phyloP scores from a whole-genome alignment of 2,797 vertebrate species.

The Sebastolobus alascanus region DNA sequence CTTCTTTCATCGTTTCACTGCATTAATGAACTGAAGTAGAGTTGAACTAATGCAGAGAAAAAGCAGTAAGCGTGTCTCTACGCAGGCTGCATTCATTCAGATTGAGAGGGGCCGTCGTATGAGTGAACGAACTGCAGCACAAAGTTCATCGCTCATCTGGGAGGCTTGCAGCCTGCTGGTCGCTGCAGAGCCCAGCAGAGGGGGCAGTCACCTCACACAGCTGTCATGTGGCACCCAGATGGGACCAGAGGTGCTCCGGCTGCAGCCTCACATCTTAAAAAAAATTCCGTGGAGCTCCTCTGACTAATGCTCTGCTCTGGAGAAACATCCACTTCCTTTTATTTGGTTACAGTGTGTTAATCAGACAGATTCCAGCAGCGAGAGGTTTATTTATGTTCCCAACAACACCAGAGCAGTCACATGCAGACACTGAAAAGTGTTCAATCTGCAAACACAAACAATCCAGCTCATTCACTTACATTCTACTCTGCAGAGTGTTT shows the following conservation, averaged over 20 bases:
- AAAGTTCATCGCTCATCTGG: constrained; percentile 19
- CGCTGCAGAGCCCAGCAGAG: constrained; percentile 73
- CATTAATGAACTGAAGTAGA: not conserved
- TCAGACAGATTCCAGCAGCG: constrained; percentile 14
- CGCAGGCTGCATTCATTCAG: not conserved
- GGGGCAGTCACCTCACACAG: constrained; percentile 74
- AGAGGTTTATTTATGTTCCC: constrained; percentile 7
- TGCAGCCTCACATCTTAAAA: constrained; percentile 15
- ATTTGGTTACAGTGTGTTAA: not conserved
- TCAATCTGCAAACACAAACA: constrained; percentile 19
- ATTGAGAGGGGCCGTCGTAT: not conserved
- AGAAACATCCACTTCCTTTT: constrained; percentile 9
- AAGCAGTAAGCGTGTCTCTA: not conserved
- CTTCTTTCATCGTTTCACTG: not conserved
- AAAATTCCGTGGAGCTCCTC: constrained; percentile 16
- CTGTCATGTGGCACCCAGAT: constrained; percentile 8
- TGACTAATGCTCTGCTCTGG: constrained; percentile 10
- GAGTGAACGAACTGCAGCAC: constrained; percentile 5
- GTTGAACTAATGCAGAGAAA: not conserved
- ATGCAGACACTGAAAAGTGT: not conserved
- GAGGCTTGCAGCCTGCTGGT: constrained; percentile 47
- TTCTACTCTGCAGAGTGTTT: not conserved
- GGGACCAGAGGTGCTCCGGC: constrained; percentile 10
- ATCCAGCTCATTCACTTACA: not conserved
- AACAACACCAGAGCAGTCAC: constrained; percentile 2